phyloP scores from a whole-genome alignment of 2,797 vertebrate genomes.

The Acrossocheilus wenchowensis region DNA sequence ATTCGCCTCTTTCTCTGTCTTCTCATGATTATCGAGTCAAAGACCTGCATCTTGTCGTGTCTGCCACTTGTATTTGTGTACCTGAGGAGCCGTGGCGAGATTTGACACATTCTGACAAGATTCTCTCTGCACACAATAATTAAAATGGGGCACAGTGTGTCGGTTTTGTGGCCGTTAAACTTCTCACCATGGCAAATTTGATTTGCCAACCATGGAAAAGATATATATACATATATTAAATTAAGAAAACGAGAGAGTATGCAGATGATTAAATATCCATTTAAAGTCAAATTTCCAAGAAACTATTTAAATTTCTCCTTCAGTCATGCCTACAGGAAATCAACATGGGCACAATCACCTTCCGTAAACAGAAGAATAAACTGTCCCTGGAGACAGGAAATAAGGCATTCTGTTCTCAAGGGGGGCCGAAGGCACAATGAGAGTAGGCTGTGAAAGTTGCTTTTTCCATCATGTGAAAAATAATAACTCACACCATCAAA shows the following conservation, averaged over 20 bases:
- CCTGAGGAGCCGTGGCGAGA: slow-evolving; percentile 35
- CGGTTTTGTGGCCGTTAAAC: slow-evolving; percentile 34
- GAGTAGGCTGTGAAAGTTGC: neutral
- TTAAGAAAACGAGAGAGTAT: slow-evolving; percentile 10
- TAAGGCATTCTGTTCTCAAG: slow-evolving; percentile 30
- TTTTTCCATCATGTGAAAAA: slow-evolving; percentile 20
- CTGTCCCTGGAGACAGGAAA: slow-evolving; percentile 31
- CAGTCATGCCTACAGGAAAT: slow-evolving; percentile 39
- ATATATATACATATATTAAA: neutral
- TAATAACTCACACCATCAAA: slow-evolving; percentile 9
- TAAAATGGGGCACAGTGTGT: slow-evolving; percentile 46
- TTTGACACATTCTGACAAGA: slow-evolving; percentile 40
- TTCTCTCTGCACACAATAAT: slow-evolving; percentile 10
- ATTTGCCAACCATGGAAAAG: slow-evolving; percentile 42
- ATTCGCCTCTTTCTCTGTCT: slow-evolving; percentile 41
- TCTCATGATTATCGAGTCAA: slow-evolving; percentile 53
- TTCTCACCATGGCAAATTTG: slow-evolving; percentile 36
- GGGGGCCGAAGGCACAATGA: neutral
- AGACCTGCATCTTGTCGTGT: slow-evolving; percentile 29
- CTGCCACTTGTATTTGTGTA: slow-evolving; percentile 44
- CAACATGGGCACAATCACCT: slow-evolving; percentile 27
- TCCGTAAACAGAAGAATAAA: slow-evolving; percentile 42
- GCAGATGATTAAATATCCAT: slow-evolving; percentile 31
- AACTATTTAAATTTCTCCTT: slow-evolving; percentile 28
- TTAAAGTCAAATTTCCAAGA: slow-evolving; percentile 34